Evolutionary conservation across 2,797 vertebrate genomes (phyloP), one percentile per base, ranked within the genome.

Genomic region (Tragelaphus eurycerus): DNA sequence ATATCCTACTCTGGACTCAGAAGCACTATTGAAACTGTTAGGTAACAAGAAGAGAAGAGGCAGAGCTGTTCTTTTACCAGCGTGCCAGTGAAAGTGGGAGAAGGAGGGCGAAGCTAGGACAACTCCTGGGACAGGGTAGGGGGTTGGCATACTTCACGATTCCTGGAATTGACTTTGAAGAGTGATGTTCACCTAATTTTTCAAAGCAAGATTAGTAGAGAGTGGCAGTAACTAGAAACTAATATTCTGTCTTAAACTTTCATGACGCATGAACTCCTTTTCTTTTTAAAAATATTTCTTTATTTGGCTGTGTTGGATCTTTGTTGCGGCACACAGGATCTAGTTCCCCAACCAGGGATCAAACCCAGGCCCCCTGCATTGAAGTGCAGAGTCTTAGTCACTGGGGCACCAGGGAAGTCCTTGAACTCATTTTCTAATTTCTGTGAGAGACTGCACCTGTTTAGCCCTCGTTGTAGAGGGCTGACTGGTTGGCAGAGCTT

Each of bases 361-460:
- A 1, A 43, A 74, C 71, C 71, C 71, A 43, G 38, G 71, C 23
- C 71, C 71, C 23, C 38, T 71, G 19, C 64, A 12, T 38, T 71
- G 64, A 71, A 74, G 6, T 74, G 38, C 71, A 74, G 67, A 74
- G 38, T 43, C 71, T 14, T 43, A 74, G 71, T 21, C 38, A 27
- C 23, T 14, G 38, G 71, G 38, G 21, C 1, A 43, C 38, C 38
- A 43, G 71, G 71, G 38, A 43, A 74, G 21, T 74, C 71, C 71
- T 43, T 31, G 85, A 92, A 29, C 31, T 50, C 14, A 38, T 85
- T 95, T 94, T 93, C 4, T 93, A 38, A 91, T 64, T 89, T 96
- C 43, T 90, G 0, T 90, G 91, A 43, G 38, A 89, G 59, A 46
- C 23, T 27, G 4, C 5, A n/a, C 17, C 16, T 34, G 11, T 81